Conservation (phyloP, 2,797 vertebrate species). For the Lagorchestes hirsutus region DNA sequence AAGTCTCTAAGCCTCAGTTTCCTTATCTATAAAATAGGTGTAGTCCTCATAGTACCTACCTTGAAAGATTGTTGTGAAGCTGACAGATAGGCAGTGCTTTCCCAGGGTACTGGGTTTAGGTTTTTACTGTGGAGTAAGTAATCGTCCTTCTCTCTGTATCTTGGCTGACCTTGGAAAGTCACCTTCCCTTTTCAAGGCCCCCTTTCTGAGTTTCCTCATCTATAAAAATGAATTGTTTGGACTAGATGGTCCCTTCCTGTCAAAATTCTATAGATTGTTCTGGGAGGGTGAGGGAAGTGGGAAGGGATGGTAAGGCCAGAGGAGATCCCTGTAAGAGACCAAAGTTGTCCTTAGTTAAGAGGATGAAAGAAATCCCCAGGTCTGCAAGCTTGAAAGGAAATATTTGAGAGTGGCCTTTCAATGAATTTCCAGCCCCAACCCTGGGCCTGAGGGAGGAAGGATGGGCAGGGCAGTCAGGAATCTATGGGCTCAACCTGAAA, state of each 20-base stretch:
- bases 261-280: background rate
- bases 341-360: background rate
- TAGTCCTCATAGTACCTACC: background rate
- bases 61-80: background rate
- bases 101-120: background rate
- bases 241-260: background rate
- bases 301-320: background rate
- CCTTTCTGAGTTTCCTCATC: background rate
- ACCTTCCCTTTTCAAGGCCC: background rate
- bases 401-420: background rate
- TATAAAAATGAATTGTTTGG: background rate
- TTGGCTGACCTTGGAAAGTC: background rate
- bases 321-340: background rate
- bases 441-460: background rate
- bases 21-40: background rate
- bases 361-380: background rate
- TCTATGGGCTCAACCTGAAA: background rate
- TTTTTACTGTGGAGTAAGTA: background rate
- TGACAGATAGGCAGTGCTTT: background rate
- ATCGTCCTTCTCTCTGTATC: background rate
- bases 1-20: background rate
- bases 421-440: background rate
- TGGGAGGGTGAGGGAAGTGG: background rate
- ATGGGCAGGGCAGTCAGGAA: background rate
- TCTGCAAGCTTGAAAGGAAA: background rate